These are phyloP conservation scores for Hypotaenidia okinawae DNA, from an alignment of 2,797 vertebrate genomes.

Conservation along the genomic window DNA sequence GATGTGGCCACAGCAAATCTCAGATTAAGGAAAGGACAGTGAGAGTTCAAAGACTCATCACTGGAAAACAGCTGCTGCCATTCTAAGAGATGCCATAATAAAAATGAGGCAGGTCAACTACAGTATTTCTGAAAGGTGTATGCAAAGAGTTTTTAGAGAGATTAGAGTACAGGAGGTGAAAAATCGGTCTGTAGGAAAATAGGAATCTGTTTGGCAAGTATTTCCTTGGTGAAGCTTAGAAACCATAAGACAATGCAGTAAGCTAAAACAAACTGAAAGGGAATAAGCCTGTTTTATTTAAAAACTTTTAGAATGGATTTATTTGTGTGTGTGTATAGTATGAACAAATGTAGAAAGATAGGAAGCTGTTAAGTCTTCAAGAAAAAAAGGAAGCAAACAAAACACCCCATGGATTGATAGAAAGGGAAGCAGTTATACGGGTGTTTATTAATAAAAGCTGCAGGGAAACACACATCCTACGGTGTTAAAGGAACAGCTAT, in stretches of 20 bases:
- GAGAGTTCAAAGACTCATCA: neutral
- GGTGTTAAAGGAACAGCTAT: neutral
- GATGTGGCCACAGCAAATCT: neutral
- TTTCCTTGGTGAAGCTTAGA: neutral
- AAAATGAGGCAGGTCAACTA: accelerated
- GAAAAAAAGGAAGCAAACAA: neutral
- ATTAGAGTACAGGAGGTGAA: neutral
- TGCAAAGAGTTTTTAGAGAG: neutral
- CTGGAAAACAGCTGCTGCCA: neutral
- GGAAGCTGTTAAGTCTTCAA: neutral
- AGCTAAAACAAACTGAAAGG: neutral
- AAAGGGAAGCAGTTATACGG: neutral
- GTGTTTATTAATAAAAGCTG: neutral
- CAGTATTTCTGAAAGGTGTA: neutral
- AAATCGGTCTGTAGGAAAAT: neutral
- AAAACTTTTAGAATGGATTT: neutral
- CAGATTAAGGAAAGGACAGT: neutral
- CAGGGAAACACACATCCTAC: neutral
- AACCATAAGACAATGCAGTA: neutral
- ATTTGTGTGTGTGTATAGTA: neutral
- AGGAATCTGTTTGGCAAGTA: neutral
- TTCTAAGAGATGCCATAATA: neutral
- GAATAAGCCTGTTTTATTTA: neutral
- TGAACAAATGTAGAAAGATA: neutral
- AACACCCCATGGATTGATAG: neutral